These are phyloP conservation scores for Zophobas morio DNA, from an alignment of 1,140 invertebrate species.

Conservation along the genomic window DNA sequence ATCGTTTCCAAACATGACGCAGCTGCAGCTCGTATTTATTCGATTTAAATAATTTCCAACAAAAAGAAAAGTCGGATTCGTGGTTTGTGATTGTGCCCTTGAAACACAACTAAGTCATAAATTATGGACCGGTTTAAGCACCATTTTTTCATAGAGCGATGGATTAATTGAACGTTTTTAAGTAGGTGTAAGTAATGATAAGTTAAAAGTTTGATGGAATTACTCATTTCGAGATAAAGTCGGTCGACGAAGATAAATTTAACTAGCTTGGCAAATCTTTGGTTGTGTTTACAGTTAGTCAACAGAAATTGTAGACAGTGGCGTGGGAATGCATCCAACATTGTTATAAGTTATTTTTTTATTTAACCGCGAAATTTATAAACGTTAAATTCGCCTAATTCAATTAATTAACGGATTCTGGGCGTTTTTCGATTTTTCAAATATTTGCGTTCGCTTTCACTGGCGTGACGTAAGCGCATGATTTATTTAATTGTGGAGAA, in stretches of 20 bases:
- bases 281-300: slow-evolving; percentile 32
- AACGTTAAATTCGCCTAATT: neutral
- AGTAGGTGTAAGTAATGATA: slow-evolving; percentile 14
- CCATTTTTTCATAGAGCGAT: neutral
- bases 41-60: neutral
- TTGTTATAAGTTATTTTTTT: slow-evolving; percentile 14
- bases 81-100: neutral
- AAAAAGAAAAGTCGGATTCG: neutral
- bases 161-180: slow-evolving; percentile 27
- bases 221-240: slow-evolving; percentile 34
- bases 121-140: slow-evolving; percentile 4
- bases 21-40: neutral
- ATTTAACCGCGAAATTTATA: neutral
- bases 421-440: neutral
- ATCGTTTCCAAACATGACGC: slow-evolving; percentile 16
- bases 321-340: slow-evolving; percentile 24
- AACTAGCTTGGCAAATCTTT: slow-evolving; percentile 33
- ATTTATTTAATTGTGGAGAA: no score
- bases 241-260: slow-evolving; percentile 38
- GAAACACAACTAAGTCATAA: neutral
- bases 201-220: slow-evolving; percentile 19
- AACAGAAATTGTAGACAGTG: slow-evolving; percentile 37
- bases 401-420: neutral
- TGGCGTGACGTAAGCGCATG: no score
- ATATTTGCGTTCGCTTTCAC: no score